phyloP scores from a whole-genome alignment of 2,888 invertebrate genomes.

The Zygothrica quintamaculata region DNA sequence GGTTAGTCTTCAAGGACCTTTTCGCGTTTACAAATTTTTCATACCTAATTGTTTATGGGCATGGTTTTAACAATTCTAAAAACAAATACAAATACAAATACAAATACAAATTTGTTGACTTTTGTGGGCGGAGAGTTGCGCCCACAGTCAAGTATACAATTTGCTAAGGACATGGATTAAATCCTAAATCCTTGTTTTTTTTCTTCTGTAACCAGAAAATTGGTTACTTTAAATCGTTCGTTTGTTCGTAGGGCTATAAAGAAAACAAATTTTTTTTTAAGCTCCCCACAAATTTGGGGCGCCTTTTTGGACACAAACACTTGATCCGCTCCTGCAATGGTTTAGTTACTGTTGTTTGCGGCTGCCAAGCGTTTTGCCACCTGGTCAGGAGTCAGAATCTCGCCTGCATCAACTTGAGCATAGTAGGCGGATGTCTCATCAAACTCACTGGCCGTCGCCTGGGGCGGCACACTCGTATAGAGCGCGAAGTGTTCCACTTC shows the following conservation, averaged over 20 bases:
- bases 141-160: constrained; percentile 41
- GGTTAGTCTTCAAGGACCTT: constrained; percentile 15
- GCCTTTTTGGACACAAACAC: constrained; percentile 32
- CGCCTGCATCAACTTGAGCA: constrained; percentile 92
- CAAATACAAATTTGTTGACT: constrained; percentile 20
- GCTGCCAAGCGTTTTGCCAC: constrained; percentile 82
- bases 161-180: constrained; percentile 15
- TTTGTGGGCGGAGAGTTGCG: not conserved
- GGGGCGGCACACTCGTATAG: constrained; percentile 93
- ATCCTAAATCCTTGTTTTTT: constrained; percentile 2
- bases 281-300: constrained; percentile 7
- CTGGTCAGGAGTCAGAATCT: constrained; percentile 86
- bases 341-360: constrained; percentile 71
- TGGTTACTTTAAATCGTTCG: constrained; percentile 21
- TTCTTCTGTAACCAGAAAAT: constrained; percentile 13
- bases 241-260: constrained; percentile 35
- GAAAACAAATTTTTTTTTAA: constrained; percentile 14
- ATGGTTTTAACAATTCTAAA: constrained; percentile 31
- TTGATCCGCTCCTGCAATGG: constrained; percentile 45
- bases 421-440: constrained; percentile 95
- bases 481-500: constrained; percentile 95
- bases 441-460: constrained; percentile 94
- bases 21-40: constrained; percentile 35
- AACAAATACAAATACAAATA: constrained; percentile 58
- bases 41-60: constrained; percentile 26